Evolutionary conservation across 2,113 vertebrate genomes (phyloP).

Genomic region (Elephantulus edwardii): DNA sequence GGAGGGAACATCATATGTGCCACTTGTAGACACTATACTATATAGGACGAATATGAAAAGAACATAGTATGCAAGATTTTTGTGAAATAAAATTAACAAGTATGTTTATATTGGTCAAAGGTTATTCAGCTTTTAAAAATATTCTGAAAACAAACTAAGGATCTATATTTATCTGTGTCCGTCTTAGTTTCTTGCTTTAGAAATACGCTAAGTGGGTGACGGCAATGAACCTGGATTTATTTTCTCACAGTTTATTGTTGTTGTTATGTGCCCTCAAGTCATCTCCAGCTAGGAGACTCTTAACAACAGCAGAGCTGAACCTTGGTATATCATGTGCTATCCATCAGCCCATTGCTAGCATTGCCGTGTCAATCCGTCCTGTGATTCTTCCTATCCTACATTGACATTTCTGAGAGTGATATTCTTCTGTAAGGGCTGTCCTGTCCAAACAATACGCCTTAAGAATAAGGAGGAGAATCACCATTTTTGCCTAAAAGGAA

Average conservation of each 20-base stretch:
- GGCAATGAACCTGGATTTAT: not conserved
- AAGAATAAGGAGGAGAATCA: no score
- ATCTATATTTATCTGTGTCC: not conserved
- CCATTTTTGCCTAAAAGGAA: no score
- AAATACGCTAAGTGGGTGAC: not conserved
- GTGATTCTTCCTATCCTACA: no score
- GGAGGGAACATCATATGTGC: not conserved
- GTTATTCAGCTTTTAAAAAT: not conserved
- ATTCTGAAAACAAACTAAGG: not conserved
- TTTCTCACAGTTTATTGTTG: not conserved
- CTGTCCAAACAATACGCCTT: no score
- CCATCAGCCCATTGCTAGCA: no score
- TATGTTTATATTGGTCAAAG: not conserved
- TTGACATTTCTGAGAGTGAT: no score
- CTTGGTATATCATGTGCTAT: no score
- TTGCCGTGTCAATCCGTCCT: no score
- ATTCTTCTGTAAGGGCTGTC: no score
- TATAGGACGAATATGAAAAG: not conserved
- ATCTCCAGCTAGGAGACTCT: no score
- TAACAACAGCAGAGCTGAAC: no score
- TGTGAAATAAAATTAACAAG: slow-evolving; percentile 1
- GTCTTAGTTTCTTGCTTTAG: not conserved
- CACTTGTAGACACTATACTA: not conserved
- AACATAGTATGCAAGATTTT: not conserved
- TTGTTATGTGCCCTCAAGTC: no score